These are phyloP conservation scores for Acropternis orthonyx DNA, from an alignment of 2,797 vertebrate genomes.

Conservation along the genomic window DNA sequence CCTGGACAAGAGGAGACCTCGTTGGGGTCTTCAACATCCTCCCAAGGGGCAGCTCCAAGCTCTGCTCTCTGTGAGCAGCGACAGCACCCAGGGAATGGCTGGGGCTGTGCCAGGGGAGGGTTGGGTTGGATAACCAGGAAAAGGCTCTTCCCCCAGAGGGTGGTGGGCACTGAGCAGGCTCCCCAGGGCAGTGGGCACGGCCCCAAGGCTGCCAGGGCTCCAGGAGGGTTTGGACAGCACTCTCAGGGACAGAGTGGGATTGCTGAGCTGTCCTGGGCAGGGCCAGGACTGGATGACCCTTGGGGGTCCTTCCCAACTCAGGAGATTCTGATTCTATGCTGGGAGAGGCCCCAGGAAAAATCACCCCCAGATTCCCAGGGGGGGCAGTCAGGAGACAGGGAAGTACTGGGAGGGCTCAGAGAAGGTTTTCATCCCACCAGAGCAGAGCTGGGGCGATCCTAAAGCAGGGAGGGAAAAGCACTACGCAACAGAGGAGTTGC, in stretches of 20 bases:
- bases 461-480: fast-evolving
- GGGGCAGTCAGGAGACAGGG: slow-evolving; percentile 33
- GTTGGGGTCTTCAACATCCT: fast-evolving
- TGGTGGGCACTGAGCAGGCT: background rate
- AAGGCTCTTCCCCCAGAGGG: background rate
- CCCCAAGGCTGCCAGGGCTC: background rate
- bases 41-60: fast-evolving
- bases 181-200: background rate
- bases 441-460: background rate
- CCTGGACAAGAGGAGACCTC: background rate
- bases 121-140: fast-evolving
- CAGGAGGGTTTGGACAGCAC: fast-evolving
- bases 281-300: fast-evolving
- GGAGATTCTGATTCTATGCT: background rate
- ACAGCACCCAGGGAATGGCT: fast-evolving
- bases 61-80: background rate
- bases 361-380: background rate
- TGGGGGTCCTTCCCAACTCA: background rate
- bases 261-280: background rate
- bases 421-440: background rate
- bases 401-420: background rate
- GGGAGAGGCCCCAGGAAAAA: background rate
- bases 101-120: fast-evolving
- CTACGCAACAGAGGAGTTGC: background rate
- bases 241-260: background rate